Base-by-base conservation (phyloP, 2,113 vertebrate species). In the Megaceryle torquata region DNA sequence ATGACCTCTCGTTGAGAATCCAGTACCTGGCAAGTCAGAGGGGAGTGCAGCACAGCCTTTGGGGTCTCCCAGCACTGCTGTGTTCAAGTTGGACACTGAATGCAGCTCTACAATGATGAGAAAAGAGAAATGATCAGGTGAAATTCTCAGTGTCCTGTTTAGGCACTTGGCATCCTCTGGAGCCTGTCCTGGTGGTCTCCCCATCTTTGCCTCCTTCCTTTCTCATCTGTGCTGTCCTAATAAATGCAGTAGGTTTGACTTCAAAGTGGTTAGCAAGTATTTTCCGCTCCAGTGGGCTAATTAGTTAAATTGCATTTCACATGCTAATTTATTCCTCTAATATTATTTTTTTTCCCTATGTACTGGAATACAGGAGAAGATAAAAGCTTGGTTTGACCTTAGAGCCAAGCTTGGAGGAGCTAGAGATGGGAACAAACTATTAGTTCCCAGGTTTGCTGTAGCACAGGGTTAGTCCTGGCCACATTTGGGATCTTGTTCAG, bases 241-340 rank as follows among this genome's bases (percentile, higher is more conserved):
- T 61, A 85, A 64, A 86, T 41, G 59, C 92, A 87, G 65, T 13
- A 68, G 70, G 69, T 46, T 90, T 78, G 83, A 92, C 86, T 97
- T 97, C 96, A 94, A 94, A 96, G 95, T 25, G 37, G 69, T 92
- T 95, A 79, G 83, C 80, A 82, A 92, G 57, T 61, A 74, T 92
- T 96, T 95, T 95, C 95, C 86, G 92, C 95, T 93, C 88, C 86
- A 95, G 54, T 75, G 81, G 86, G 83, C 91, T 96, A 94, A 93
- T 95, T 94, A 94, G 93, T 91, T 92, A 96, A 96, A 95, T 96
- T 96, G 76, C 88, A 96, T 97, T 96, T 94, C 93, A 85, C 59
- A 95, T 94, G 86, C 74, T 97, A 95, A 96, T 96, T 96, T 94
- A 94, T 95, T 95, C 88, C 70, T 93, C 63, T 84, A 93, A 81